Evolutionary conservation across 2,797 vertebrate genomes (phyloP).

Genomic region (Buphagus erythrorhynchus): DNA sequence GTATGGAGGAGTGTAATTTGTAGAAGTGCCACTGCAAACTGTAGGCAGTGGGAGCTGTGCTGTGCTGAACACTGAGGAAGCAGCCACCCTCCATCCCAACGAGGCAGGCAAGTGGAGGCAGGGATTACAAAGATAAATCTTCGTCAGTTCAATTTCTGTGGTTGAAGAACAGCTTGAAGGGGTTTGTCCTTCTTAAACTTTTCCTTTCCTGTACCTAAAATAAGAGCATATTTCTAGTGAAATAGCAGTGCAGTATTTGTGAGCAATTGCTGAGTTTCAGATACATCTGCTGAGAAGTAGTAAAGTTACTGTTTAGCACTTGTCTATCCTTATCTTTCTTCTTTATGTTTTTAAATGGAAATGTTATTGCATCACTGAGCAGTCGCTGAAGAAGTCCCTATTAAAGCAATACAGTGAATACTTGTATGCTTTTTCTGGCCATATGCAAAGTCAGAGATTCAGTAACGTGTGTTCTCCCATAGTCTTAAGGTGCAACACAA

Average conservation of each 20-base stretch:
- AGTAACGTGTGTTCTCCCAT: not conserved
- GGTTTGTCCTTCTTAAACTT: not conserved
- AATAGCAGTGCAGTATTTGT: not conserved
- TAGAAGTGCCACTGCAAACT: constrained; percentile 2
- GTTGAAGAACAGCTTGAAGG: not conserved
- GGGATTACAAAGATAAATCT: not conserved
- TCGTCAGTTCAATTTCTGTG: not conserved
- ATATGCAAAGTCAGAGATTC: not conserved
- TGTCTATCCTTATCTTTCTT: not conserved
- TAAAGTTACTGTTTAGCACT: not conserved
- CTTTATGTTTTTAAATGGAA: not conserved
- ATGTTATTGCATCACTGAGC: not conserved
- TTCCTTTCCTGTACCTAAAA: not conserved
- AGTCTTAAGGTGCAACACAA: not conserved
- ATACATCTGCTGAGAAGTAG: not conserved
- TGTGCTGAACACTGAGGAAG: not conserved
- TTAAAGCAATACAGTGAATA: not conserved
- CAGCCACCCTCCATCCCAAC: not conserved
- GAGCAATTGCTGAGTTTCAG: not conserved
- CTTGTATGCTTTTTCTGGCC: not conserved
- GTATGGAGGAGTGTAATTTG: not conserved
- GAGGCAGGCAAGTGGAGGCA: not conserved
- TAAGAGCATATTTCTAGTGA: not conserved
- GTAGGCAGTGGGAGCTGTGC: constrained; percentile 15
- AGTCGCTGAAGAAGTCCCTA: not conserved